Base-by-base conservation (phyloP, 2,797 vertebrate species). In the Rhabdomys pumilio region DNA sequence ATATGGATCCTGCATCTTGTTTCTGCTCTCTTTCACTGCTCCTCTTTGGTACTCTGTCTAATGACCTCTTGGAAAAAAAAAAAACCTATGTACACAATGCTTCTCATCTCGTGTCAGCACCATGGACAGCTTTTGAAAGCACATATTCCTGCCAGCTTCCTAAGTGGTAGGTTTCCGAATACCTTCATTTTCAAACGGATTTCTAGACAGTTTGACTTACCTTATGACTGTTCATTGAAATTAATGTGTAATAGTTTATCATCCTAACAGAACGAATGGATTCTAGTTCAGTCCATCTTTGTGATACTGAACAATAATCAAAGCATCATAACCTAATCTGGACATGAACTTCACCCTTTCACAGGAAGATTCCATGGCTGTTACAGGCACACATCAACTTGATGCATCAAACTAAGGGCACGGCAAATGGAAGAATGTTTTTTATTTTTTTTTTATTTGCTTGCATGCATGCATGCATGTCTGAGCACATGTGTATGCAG, bases 81-180 rank as follows among this genome's bases (percentile, higher is more conserved):
- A 80, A 82, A 95, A 63, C 22, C 59, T 67, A 9, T 67, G 24
- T 24, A 44, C 17, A 6, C 29, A 50, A 53, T 53, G 11, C 14
- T 95, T 96, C 77, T 75, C 24, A 4, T n/a, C 38, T 14, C 6
- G 41, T 80, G 20, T 26, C 81, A 87, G 76, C n/a, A 84, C 50
- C 13, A 34, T 55, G 41, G 72, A 73, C 72, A 73, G 20, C 55
- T 76, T 57, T 95, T 41, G 59, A 92, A 92, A 87, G 55, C n/a
- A 53, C 0, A 4, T 4, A 22, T 55, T 77, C 47, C 77, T 77
- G 26, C 85, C 50, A 10, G 17, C 44, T 85, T 80, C 38, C 44
- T 38, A 55, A 77, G n/a, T 86, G 69, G 59, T 73, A 41, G 93
- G 26, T 26, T 94, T 76, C 12, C 7, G 24, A 77, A 34, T 22